phyloP scores from a whole-genome alignment of 2,113 vertebrate species.

The Cairina moschata region DNA sequence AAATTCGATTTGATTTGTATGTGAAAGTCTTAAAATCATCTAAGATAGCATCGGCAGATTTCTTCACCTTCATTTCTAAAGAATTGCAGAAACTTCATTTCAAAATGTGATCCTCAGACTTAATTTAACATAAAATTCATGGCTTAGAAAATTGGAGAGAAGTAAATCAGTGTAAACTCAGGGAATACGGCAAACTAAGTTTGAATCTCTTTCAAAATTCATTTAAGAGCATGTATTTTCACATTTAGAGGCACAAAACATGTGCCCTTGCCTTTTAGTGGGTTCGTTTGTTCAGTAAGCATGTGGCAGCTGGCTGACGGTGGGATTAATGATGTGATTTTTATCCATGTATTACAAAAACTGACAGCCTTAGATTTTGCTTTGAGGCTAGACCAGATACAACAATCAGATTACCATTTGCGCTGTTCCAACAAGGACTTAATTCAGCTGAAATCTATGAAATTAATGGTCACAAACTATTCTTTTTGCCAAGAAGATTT shows the following conservation, averaged over 20 bases:
- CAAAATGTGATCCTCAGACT: not conserved
- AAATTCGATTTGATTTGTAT: not conserved
- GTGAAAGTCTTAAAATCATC: not conserved
- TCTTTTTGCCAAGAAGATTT: not conserved
- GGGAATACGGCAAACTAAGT: not conserved
- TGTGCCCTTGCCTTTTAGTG: not conserved
- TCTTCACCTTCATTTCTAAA: not conserved
- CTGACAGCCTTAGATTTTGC: constrained; percentile 1
- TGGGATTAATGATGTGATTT: constrained; percentile 42
- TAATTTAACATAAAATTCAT: not conserved
- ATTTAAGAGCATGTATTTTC: not conserved
- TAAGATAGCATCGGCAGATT: not conserved
- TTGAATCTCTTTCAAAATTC: not conserved
- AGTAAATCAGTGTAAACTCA: not conserved
- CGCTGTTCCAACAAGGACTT: not conserved
- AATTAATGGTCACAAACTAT: not conserved
- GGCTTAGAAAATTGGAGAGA: not conserved
- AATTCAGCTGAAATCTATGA: not conserved
- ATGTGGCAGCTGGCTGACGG: constrained; percentile 1
- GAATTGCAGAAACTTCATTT: not conserved
- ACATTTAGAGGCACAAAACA: not conserved
- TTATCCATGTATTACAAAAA: not conserved
- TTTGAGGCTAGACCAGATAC: not conserved
- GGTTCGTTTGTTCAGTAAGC: not conserved
- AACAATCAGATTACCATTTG: not conserved